phyloP scores from a whole-genome alignment of 30 jellyfish, hydroid and myxozoan genomes.

The Aurelia aurita region DNA sequence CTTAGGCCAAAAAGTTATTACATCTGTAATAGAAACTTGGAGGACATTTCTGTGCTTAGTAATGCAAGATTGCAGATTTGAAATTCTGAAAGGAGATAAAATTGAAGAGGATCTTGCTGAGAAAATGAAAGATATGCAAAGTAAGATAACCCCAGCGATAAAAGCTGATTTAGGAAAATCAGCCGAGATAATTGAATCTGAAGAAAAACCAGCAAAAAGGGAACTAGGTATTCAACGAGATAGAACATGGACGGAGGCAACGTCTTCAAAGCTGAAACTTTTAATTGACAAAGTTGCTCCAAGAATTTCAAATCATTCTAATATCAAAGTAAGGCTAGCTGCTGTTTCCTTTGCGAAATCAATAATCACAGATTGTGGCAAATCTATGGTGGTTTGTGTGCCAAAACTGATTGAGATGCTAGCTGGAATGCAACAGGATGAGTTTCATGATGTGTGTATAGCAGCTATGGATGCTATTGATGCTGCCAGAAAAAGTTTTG shows the following conservation, averaged over 20 bases:
- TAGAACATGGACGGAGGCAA: conserved; percentile 69
- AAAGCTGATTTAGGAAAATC: neutral
- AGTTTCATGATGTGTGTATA: conserved; percentile 45
- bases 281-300: conserved; percentile 64
- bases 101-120: neutral
- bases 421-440: conserved; percentile 80
- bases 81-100: neutral
- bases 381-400: conserved; percentile 41
- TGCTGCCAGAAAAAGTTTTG: conserved; percentile 18
- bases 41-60: conserved; percentile 27
- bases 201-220: neutral
- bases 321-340: conserved; percentile 56
- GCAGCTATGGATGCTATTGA: conserved; percentile 33
- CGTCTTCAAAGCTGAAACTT: conserved; percentile 51
- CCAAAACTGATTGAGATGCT: conserved; percentile 59
- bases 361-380: conserved; percentile 37
- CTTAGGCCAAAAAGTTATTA: conserved; percentile 43
- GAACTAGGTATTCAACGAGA: conserved; percentile 26
- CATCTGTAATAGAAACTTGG: conserved; percentile 47
- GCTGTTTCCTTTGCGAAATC: conserved; percentile 46
- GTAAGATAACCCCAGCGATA: neutral
- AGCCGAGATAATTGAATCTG: neutral
- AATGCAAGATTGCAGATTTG: conserved; percentile 54
- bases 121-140: conserved; percentile 6
- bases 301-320: conserved; percentile 53